phyloP scores from a whole-genome alignment of 1,140 invertebrate species.

The Pseudachorutes palmiensis region DNA sequence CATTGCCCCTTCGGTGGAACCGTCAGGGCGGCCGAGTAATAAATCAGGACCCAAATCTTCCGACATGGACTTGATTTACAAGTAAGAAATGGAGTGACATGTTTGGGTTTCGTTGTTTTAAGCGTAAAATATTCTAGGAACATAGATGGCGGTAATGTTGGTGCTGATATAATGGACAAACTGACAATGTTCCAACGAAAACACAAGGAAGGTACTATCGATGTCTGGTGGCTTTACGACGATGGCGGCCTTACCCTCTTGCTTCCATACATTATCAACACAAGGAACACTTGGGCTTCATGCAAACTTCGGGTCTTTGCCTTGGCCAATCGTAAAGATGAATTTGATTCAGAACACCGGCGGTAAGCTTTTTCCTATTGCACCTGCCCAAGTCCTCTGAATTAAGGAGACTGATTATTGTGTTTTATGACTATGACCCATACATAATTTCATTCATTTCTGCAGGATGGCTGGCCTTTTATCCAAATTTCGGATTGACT shows the following conservation, averaged over 20 bases:
- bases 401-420: too few species aligned
- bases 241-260: conserved; percentile 60
- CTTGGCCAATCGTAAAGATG: conserved; percentile 82
- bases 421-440: too few species aligned
- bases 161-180: conserved; percentile 56
- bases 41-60: too few species aligned
- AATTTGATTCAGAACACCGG: conserved; percentile 84
- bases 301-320: conserved; percentile 90
- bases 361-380: too few species aligned
- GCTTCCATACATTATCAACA: conserved; percentile 82
- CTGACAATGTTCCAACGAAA: conserved; percentile 53
- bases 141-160: conserved; percentile 47
- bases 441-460: too few species aligned
- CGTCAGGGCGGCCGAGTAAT: too few species aligned
- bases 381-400: too few species aligned
- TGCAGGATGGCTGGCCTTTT: conserved; percentile 85
- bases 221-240: conserved; percentile 94
- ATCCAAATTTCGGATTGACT: conserved; percentile 94
- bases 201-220: conserved; percentile 73
- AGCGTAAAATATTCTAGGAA: conserved; percentile 9
- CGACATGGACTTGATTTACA: not conserved
- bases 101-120: not conserved
- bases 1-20: too few species aligned
- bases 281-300: conserved; percentile 70
- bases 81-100: not conserved